These are phyloP conservation scores for Mormyrus hasselquistii DNA, from an alignment of 2,797 vertebrate species.

Conservation along the genomic window DNA sequence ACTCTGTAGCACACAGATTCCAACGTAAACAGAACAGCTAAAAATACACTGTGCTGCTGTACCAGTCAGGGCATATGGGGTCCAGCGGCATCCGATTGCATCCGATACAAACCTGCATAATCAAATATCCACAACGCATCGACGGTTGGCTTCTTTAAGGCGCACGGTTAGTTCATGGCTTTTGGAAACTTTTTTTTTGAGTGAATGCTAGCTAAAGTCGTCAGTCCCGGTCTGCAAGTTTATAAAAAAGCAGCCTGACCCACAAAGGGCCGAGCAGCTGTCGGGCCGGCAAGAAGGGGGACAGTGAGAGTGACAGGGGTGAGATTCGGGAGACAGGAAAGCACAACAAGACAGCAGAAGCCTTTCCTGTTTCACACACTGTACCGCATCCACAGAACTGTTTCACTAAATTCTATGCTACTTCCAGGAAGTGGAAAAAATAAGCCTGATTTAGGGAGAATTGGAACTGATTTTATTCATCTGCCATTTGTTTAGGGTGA, in stretches of 20 bases:
- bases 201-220: not conserved
- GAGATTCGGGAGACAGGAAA: not conserved
- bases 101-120: not conserved
- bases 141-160: not conserved
- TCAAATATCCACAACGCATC: not conserved
- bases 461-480: not conserved
- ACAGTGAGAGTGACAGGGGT: not conserved
- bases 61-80: not conserved
- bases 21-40: slow-evolving; percentile 29
- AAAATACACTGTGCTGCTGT: slow-evolving; percentile 14
- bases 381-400: not conserved
- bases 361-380: not conserved
- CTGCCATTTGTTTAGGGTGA: not conserved
- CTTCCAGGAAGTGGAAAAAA: not conserved
- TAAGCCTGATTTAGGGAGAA: not conserved
- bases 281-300: not conserved
- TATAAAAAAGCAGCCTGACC: not conserved
- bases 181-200: not conserved
- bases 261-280: not conserved
- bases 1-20: not conserved
- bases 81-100: not conserved
- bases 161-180: not conserved
- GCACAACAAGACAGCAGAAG: not conserved
- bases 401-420: not conserved
- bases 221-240: not conserved